Conservation (phyloP, 2,113 vertebrate species). For the Heteronetta atricapilla region DNA sequence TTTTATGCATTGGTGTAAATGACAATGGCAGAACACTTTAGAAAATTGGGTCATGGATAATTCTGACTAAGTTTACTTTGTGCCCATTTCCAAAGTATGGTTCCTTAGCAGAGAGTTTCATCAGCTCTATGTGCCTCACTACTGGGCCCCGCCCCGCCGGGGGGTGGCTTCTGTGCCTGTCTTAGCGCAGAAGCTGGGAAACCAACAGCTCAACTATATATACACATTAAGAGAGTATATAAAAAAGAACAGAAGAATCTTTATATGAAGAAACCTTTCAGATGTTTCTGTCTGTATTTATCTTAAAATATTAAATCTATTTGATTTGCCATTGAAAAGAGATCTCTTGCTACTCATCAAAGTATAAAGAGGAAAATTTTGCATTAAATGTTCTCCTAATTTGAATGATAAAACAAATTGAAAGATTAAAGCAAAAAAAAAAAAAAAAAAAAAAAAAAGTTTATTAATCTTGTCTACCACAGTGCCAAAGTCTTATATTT, state of each 20-base stretch:
- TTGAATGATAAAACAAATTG: not conserved
- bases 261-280: not conserved
- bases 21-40: not conserved
- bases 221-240: not conserved
- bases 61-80: not conserved
- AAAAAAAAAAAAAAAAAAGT: conserved; percentile 6
- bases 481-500: conserved; percentile 17
- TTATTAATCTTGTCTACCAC: conserved; percentile 15
- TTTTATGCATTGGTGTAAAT: not conserved
- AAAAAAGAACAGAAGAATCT: not conserved
- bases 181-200: not conserved
- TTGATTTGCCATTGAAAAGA: not conserved
- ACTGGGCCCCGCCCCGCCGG: no score
- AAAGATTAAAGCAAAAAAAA: conserved; percentile 27
- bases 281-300: not conserved
- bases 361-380: not conserved
- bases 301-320: not conserved
- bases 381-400: conserved; percentile 13
- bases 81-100: not conserved
- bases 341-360: conserved; percentile 1
- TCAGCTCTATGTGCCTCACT: not conserved
- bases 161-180: not conserved
- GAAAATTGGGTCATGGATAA: not conserved
- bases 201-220: not conserved
- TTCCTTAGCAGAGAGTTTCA: not conserved